These are phyloP conservation scores for Pogonocichla stellata DNA, from an alignment of 2,113 vertebrate species.

Conservation along the genomic window DNA sequence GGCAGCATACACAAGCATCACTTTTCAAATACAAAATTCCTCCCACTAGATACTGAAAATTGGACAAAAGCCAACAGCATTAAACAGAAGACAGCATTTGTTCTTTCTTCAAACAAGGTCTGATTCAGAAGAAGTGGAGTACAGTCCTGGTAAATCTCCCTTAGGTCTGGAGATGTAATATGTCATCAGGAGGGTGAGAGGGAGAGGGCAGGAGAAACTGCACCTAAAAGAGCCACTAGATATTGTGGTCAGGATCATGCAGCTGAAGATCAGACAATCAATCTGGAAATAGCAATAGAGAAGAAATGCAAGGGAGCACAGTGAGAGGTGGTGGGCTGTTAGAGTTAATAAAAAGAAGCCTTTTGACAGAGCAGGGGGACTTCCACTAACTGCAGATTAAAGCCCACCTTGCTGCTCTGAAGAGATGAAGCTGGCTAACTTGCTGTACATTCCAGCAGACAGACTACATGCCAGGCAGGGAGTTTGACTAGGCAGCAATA, in stretches of 20 bases:
- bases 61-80: background rate
- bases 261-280: background rate
- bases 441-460: background rate
- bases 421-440: background rate
- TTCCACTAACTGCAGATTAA: background rate
- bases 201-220: background rate
- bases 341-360: background rate
- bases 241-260: background rate
- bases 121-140: background rate
- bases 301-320: background rate
- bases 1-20: background rate
- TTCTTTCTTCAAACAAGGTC: background rate
- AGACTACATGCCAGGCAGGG: background rate
- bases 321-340: background rate
- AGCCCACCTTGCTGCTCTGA: background rate
- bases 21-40: constrained; percentile 19
- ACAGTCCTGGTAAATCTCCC: background rate
- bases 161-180: background rate
- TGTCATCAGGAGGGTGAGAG: background rate
- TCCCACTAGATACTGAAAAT: background rate
- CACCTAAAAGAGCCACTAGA: background rate
- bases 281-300: background rate
- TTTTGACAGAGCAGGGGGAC: background rate
- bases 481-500: background rate
- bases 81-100: background rate